phyloP scores from a whole-genome alignment of 92 coral and sea anemone species.

The Zoanthus sansibaricus region DNA sequence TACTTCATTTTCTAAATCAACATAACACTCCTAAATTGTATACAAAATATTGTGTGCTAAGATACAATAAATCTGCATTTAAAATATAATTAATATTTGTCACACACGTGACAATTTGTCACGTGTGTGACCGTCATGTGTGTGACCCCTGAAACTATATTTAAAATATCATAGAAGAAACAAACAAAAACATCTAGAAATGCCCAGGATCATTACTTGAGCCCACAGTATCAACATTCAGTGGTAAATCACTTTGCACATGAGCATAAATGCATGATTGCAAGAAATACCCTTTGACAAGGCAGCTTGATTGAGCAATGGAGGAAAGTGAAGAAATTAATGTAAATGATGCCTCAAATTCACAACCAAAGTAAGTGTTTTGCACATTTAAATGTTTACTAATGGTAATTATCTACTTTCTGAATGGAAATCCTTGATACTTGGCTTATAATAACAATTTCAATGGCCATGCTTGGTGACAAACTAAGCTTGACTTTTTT shows the following conservation, averaged over 20 bases:
- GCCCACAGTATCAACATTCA: constrained; percentile 37
- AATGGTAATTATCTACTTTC: not conserved
- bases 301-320: constrained; percentile 27
- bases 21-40: constrained; percentile 13
- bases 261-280: constrained; percentile 28
- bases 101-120: constrained; percentile 52
- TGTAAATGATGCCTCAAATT: constrained; percentile 5
- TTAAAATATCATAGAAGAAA: constrained; percentile 9
- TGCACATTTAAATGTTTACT: constrained; percentile 16
- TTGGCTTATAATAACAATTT: not conserved
- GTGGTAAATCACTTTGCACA: constrained; percentile 54
- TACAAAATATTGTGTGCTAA: constrained; percentile 12
- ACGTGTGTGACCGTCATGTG: constrained; percentile 46
- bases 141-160: constrained; percentile 35
- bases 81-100: constrained; percentile 22
- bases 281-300: constrained; percentile 18
- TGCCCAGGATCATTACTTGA: constrained; percentile 15
- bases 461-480: constrained; percentile 15
- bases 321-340: constrained; percentile 26
- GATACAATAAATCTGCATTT: constrained; percentile 12
- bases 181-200: not conserved
- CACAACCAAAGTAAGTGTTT: constrained; percentile 45
- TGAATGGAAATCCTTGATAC: constrained; percentile 1
- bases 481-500: constrained; percentile 12
- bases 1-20: constrained; percentile 11